These are phyloP conservation scores for Cyanoliseus patagonus DNA, from an alignment of 2,113 vertebrate species.

Conservation along the genomic window DNA sequence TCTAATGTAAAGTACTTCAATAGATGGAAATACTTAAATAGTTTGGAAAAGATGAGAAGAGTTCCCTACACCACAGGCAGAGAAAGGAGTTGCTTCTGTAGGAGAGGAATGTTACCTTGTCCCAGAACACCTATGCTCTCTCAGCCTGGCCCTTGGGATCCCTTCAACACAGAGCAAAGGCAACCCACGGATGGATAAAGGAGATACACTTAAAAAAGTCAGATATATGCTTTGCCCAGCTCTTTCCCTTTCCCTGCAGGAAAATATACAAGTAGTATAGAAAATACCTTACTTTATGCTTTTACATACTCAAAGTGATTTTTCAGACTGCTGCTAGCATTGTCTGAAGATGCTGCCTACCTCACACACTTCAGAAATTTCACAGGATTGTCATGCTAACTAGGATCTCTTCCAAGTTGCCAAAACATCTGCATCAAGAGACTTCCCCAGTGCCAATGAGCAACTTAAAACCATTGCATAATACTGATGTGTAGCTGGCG, in stretches of 20 bases:
- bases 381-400: not conserved
- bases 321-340: not conserved
- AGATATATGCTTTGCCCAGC: not conserved
- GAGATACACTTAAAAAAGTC: not conserved
- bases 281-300: not conserved
- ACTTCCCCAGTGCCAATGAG: not conserved
- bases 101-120: not conserved
- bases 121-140: not conserved
- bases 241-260: not conserved
- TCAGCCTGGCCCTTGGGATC: not conserved
- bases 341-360: not conserved
- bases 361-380: not conserved
- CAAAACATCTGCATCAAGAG: not conserved
- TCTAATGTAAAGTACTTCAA: not conserved
- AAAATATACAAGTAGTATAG: not conserved
- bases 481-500: not conserved
- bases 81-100: not conserved
- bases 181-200: not conserved
- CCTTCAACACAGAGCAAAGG: not conserved
- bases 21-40: not conserved
- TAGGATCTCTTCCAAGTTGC: not conserved
- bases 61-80: not conserved
- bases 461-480: not conserved
- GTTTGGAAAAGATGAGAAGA: not conserved
- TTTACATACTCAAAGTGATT: not conserved